Evolutionary conservation across 2,113 vertebrate genomes (phyloP).

Genomic region (Antennarius striatus): DNA sequence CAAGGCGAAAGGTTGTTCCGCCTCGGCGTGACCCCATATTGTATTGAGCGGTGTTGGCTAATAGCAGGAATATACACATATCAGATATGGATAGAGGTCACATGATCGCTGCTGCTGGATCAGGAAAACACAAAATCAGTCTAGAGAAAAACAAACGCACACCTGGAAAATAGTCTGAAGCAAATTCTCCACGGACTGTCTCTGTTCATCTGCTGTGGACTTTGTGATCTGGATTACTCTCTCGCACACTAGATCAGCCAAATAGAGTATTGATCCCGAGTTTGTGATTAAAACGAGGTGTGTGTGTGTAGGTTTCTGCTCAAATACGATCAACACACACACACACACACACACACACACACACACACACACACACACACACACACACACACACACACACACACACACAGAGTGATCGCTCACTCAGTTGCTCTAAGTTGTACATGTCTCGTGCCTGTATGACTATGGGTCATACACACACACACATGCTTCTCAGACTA

Average conservation of each 20-base stretch:
- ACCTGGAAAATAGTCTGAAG: constrained; percentile 33
- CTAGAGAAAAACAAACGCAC: not conserved
- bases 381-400: not conserved
- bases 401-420: constrained; percentile 31
- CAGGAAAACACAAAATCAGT: constrained; percentile 26
- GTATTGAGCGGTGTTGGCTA: constrained; percentile 39
- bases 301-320: not conserved
- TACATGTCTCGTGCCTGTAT: no score
- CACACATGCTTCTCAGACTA: constrained; percentile 1
- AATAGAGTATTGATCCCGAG: constrained; percentile 59
- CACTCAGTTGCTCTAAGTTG: constrained; percentile 16
- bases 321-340: constrained; percentile 49
- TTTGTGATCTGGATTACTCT: constrained; percentile 54
- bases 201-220: constrained; percentile 41
- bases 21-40: constrained; percentile 28
- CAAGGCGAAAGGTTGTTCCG: constrained; percentile 46
- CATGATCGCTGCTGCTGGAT: constrained; percentile 16
- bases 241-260: constrained; percentile 1
- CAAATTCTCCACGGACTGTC: constrained; percentile 28
- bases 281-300: constrained; percentile 59
- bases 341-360: not conserved
- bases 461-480: not conserved
- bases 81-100: constrained; percentile 27
- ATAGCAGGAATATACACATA: constrained; percentile 41
- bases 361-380: constrained; percentile 13